phyloP scores from a whole-genome alignment of 1,140 invertebrate genomes.

The Apis dorsata region DNA sequence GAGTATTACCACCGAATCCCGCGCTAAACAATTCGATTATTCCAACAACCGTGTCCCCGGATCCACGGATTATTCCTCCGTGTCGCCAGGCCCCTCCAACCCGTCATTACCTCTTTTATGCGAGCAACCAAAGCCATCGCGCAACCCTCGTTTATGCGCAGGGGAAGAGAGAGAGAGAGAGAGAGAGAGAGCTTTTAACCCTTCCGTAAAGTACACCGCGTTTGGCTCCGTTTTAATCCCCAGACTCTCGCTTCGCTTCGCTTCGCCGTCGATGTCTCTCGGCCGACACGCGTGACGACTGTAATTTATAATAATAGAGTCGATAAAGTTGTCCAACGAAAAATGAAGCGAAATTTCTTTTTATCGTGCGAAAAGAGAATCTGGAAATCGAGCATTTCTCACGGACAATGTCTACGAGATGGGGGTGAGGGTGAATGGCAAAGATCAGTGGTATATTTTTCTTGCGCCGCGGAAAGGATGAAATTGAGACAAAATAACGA shows the following conservation, averaged over 20 bases:
- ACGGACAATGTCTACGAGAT: background rate
- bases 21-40: constrained; percentile 70
- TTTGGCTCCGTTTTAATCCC: too few relatives aligned
- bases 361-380: too few relatives aligned
- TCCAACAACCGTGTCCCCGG: constrained; percentile 44
- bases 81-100: background rate
- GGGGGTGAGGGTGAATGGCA: background rate
- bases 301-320: too few relatives aligned
- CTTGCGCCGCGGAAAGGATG: constrained; percentile 40
- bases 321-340: too few relatives aligned
- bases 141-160: background rate
- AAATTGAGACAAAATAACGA: constrained; percentile 39
- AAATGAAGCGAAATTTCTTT: too few relatives aligned
- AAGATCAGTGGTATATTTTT: constrained; percentile 51
- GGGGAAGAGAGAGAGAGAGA: background rate
- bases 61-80: constrained; percentile 51
- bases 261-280: too few relatives aligned
- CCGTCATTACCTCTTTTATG: constrained; percentile 39
- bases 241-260: too few relatives aligned
- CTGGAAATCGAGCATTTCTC: constrained; percentile 29
- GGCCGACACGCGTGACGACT: too few relatives aligned
- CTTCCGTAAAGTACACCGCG: too few relatives aligned
- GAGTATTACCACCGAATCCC: constrained; percentile 61
- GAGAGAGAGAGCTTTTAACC: background rate
- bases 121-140: background rate